phyloP scores from a whole-genome alignment of 2,888 invertebrate species.

The Dicranocentrus wangi region DNA sequence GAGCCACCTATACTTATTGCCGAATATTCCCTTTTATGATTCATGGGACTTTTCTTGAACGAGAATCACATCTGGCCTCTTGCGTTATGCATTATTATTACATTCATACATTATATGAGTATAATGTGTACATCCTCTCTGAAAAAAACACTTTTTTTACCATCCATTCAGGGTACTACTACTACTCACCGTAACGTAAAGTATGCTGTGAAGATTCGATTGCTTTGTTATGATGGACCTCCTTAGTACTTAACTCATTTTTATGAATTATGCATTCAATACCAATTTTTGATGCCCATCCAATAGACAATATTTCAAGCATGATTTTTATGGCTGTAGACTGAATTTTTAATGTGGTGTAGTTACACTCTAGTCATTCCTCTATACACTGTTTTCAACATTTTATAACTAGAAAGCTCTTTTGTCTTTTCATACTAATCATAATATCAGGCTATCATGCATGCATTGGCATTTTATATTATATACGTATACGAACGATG shows the following conservation, averaged over 20 bases:
- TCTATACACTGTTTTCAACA: neutral
- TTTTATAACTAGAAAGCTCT: neutral
- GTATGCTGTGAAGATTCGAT: neutral
- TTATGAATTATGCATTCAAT: constrained; percentile 66
- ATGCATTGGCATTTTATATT: neutral
- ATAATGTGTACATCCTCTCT: neutral
- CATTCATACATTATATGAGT: constrained; percentile 21
- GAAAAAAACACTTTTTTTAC: neutral
- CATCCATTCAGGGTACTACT: neutral
- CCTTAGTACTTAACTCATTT: constrained; percentile 48
- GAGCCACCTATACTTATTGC: constrained; percentile 23
- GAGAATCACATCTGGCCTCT: constrained; percentile 34
- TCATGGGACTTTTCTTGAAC: constrained; percentile 43
- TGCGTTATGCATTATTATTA: constrained; percentile 38
- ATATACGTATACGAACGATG: neutral
- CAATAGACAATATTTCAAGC: constrained; percentile 67
- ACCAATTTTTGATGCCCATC: constrained; percentile 64
- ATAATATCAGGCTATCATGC: constrained; percentile 12
- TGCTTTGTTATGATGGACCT: constrained; percentile 39
- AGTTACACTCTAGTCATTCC: neutral
- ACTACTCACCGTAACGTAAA: neutral
- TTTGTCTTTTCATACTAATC: constrained; percentile 21
- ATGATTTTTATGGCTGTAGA: constrained; percentile 66
- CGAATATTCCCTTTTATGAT: constrained; percentile 25
- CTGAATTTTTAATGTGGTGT: constrained; percentile 60